phyloP scores from a whole-genome alignment of 2,113 vertebrate genomes.

The Kryptolebias marmoratus region DNA sequence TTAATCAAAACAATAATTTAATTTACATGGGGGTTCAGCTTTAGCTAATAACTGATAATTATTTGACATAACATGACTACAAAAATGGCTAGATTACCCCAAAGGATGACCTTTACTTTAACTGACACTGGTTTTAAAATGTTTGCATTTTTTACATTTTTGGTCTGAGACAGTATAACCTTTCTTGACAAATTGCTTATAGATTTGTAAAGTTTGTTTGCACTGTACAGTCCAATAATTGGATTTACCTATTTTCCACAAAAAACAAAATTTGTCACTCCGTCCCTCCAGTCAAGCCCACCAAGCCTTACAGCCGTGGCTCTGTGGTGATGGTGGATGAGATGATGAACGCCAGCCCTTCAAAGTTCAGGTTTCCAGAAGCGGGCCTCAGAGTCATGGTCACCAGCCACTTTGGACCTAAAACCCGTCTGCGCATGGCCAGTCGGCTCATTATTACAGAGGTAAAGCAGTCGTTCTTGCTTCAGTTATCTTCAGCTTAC shows the following conservation, averaged over 20 bases:
- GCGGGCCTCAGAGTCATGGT: constrained; percentile 95
- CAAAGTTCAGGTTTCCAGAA: constrained; percentile 94
- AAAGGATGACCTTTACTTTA: too few species aligned
- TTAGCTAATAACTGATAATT: too few species aligned
- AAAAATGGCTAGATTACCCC: too few species aligned
- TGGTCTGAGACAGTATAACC: too few species aligned
- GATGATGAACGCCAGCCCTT: constrained; percentile 92
- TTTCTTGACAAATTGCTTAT: too few species aligned
- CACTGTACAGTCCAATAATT: background rate
- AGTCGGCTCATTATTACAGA: constrained; percentile 97
- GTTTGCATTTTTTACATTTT: too few species aligned
- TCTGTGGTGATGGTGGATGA: constrained; percentile 97
- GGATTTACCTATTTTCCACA: background rate
- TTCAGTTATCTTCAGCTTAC: background rate
- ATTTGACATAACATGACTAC: too few species aligned
- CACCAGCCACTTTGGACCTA: constrained; percentile 95
- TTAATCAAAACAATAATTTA: too few species aligned
- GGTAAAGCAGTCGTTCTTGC: constrained; percentile 74
- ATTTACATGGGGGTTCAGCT: too few species aligned
- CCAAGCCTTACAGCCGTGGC: constrained; percentile 83
- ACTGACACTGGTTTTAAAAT: too few species aligned
- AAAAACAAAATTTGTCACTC: background rate
- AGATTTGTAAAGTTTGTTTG: too few species aligned
- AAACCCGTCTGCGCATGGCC: constrained; percentile 95
- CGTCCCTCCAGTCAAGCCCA: constrained; percentile 85